Conservation (phyloP, 2,113 vertebrate genomes). For the Callochromis pleurospilus region DNA sequence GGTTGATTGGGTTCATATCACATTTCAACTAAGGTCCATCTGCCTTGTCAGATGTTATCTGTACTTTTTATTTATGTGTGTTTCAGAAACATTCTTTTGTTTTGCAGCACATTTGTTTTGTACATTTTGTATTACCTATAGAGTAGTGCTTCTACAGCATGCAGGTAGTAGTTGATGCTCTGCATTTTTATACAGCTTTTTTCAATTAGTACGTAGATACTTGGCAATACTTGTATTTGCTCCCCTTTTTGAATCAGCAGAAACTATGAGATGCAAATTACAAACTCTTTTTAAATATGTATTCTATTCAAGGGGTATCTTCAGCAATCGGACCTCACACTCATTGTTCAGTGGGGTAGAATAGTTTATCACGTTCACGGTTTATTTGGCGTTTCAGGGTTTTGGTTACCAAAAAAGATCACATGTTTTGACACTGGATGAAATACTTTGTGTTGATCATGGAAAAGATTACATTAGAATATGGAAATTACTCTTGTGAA, state of each 20-base stretch:
- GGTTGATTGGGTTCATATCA: background rate
- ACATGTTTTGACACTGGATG: background rate
- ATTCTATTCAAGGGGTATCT: background rate
- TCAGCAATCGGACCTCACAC: background rate
- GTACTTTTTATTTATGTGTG: conserved; percentile 74
- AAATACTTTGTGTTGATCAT: background rate
- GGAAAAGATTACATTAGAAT: background rate
- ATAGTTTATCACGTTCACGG: background rate
- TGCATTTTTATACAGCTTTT: conserved; percentile 71
- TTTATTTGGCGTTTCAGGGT: background rate
- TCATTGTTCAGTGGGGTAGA: background rate
- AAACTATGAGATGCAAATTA: conserved; percentile 41
- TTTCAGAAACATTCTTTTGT: conserved; percentile 61
- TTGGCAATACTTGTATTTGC: conserved; percentile 65
- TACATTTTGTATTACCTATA: conserved; percentile 74
- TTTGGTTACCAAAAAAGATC: background rate
- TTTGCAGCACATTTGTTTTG: conserved; percentile 70
- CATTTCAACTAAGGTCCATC: conserved; percentile 51
- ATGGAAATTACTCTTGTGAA: background rate
- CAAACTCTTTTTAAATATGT: conserved; percentile 19
- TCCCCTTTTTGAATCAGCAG: conserved; percentile 5
- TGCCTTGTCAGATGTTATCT: conserved; percentile 67
- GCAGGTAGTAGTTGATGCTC: conserved; percentile 69
- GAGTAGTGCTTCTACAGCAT: conserved; percentile 73
- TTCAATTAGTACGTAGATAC: conserved; percentile 52